Percentiles rank a stretch among this genome's conserved stretches.
phyloP scores from a whole-genome alignment of 1,140 invertebrate genomes.

The Limonius californicus region DNA sequence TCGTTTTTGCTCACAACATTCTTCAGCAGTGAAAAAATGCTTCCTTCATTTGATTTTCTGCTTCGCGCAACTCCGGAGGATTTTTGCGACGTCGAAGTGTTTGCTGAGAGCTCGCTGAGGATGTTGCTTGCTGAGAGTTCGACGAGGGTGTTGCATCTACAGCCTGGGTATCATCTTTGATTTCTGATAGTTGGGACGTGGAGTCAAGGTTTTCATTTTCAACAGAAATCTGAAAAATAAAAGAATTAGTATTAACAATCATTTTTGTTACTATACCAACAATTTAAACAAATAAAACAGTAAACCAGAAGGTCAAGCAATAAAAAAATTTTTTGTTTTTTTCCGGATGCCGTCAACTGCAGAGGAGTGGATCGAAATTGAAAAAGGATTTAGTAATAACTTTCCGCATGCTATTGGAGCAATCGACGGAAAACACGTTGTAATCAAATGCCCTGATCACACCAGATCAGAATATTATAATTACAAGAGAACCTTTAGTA shows the following conservation, averaged over 20 bases:
- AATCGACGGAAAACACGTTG: slow-evolving; percentile 48
- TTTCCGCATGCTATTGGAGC: slow-evolving; percentile 32
- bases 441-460: slow-evolving; percentile 27
- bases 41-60: not conserved
- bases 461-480: slow-evolving; percentile 37
- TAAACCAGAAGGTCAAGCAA: not conserved
- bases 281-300: not conserved
- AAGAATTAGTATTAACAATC: not conserved
- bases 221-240: not conserved
- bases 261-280: not conserved
- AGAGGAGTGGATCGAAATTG: not conserved
- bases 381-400: not conserved
- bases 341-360: not conserved
- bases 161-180: not conserved
- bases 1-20: not conserved
- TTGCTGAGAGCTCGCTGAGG: not conserved
- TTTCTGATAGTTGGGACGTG: slow-evolving; percentile 1
- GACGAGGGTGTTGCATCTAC: not conserved
- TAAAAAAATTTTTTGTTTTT: not conserved
- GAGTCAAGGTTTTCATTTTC: not conserved
- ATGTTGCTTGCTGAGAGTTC: not conserved
- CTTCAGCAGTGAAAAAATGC: not conserved
- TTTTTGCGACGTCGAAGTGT: slow-evolving; percentile 7
- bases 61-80: not conserved
- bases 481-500: slow-evolving; percentile 41